Evolutionary conservation across 2,888 invertebrate genomes (phyloP), one percentile per base, ranked within the genome.

Genomic region (Caenorhabditis doughertyi): DNA sequence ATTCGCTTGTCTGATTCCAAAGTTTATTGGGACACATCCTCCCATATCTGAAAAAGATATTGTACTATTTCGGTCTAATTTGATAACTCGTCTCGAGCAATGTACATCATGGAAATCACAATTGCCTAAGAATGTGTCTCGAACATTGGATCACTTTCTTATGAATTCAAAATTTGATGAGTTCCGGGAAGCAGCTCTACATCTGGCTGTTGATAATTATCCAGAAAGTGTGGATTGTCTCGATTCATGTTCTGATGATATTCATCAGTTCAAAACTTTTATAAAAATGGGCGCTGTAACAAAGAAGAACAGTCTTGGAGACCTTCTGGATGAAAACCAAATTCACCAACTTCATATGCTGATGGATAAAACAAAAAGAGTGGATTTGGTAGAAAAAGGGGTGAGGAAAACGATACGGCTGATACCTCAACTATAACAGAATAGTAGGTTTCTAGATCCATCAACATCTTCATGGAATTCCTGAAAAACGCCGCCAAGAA

Each of bases 31-130:
- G n/a, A 7, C 56, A 11, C 27, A 39, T 47, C 60, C 58, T 9
- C 65, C 49, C 0, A 51, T 72, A 0, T 49, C 74, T 47, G 80
- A 73, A 55, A 68, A 74, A 44, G 74, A 81, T 11, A 21, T 81
- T 2, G 60, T 81, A 11, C 5, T 35, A 32, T 67, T 81, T 42
- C 80, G 80, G 2, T 62, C 70, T n/a, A 62, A 62, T 16, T 47
- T 84, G n/a, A 23, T 82, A 32, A 35, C 16, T 32, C 62, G 79
- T 47, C 68, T 85, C 13, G 85, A 85, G 51, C 56, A 80, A 29
- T 85, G 85, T 49, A 85, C 85, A 9, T 25, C 21, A n/a, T 85
- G 85, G 85, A 72, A 80, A 27, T 35, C 55, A 23, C 11, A 42
- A 11, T 25, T 74, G 5, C 27, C 73, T 2, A 42, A 73, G 2